These are phyloP conservation scores for Orchestes rusci DNA, from an alignment of 2,888 invertebrate species.

Conservation along the genomic window DNA sequence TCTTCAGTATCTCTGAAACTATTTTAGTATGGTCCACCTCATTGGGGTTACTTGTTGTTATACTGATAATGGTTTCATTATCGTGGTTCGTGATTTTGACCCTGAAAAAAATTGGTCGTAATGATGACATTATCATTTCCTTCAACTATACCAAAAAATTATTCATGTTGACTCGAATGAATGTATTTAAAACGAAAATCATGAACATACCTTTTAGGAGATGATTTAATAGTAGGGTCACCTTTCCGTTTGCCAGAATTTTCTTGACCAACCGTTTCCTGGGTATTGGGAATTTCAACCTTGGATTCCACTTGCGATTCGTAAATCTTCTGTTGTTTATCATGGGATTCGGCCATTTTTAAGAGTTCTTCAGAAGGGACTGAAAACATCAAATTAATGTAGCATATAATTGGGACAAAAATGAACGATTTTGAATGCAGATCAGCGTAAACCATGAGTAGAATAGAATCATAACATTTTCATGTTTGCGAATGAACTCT, in stretches of 20 bases:
- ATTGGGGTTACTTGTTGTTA: slow-evolving; percentile 32
- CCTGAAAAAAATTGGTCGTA: no score
- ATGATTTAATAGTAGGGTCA: slow-evolving; percentile 9
- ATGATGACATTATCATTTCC: no score
- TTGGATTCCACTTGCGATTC: neutral
- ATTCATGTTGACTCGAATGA: no score
- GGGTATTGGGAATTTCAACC: slow-evolving; percentile 5
- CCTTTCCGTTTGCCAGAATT: slow-evolving; percentile 13
- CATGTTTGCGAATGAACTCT: no score
- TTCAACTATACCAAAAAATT: no score
- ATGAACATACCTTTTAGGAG: slow-evolving; percentile 18
- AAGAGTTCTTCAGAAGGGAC: no score
- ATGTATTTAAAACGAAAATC: neutral
- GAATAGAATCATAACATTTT: no score
- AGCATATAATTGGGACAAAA: no score
- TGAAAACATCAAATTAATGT: no score
- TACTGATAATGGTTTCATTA: slow-evolving; percentile 39
- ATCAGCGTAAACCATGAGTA: no score
- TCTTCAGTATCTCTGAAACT: slow-evolving; percentile 78
- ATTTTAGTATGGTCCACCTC: slow-evolving; percentile 67
- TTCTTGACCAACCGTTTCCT: slow-evolving; percentile 3
- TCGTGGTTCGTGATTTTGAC: slow-evolving; percentile 59
- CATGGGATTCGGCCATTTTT: no score
- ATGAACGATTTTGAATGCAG: no score
- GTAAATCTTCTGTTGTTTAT: slow-evolving; percentile 5